Evolutionary conservation across 2,888 invertebrate genomes (phyloP).

Genomic region (Cerceris ruficornis): DNA sequence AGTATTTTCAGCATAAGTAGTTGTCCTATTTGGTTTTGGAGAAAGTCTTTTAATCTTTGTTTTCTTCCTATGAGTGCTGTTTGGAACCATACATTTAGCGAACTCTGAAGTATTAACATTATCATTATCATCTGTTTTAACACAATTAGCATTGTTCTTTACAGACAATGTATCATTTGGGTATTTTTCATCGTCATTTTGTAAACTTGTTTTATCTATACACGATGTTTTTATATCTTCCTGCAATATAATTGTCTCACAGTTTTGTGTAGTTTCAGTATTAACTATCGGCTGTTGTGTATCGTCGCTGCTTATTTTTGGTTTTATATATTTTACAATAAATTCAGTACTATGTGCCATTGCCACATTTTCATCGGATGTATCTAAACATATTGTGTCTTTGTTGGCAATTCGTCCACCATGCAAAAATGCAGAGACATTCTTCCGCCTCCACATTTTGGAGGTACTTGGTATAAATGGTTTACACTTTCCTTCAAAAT

Average conservation of each 20-base stretch:
- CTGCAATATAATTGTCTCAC: not conserved
- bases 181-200: not conserved
- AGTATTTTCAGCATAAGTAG: slow-evolving; percentile 1
- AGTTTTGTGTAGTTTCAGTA: not conserved
- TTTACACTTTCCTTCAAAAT: slow-evolving; percentile 75
- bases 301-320: slow-evolving; percentile 7
- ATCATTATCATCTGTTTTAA: not conserved
- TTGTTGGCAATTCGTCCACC: slow-evolving; percentile 76
- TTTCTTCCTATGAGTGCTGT: slow-evolving; percentile 9
- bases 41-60: slow-evolving; percentile 16
- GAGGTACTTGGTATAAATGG: slow-evolving; percentile 74
- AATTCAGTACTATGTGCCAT: slow-evolving; percentile 70
- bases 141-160: not conserved
- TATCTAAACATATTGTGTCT: slow-evolving; percentile 70
- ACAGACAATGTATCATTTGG: not conserved
- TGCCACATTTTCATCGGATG: slow-evolving; percentile 71
- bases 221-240: not conserved
- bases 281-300: not conserved
- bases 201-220: not conserved
- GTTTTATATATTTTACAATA: slow-evolving; percentile 59
- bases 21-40: slow-evolving; percentile 1
- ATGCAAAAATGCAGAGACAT: slow-evolving; percentile 71
- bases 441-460: slow-evolving; percentile 78
- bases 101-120: no score
- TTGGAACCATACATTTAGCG: slow-evolving; percentile 18